Conservation (phyloP, 2,113 vertebrate genomes). For the Dendropsophus ebraccatus region DNA sequence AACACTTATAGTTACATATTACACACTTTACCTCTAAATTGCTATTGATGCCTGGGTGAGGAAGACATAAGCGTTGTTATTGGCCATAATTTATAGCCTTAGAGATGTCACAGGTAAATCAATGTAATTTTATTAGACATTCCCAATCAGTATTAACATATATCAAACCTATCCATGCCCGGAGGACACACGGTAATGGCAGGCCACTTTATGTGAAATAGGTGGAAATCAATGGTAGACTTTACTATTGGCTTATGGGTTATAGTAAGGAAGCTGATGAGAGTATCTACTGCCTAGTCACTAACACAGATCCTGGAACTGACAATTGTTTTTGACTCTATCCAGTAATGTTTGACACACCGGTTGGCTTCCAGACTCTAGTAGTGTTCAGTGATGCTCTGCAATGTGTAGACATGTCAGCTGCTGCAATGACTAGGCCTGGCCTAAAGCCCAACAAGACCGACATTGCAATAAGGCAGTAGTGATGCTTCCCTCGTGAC, state of each 20-base stretch:
- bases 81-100: constrained; percentile 29
- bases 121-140: constrained; percentile 43
- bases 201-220: constrained; percentile 20
- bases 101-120: constrained; percentile 48
- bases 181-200: constrained; percentile 32
- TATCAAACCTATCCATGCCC: constrained; percentile 43
- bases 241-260: constrained; percentile 8
- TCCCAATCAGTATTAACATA: constrained; percentile 40
- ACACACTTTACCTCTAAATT: constrained; percentile 11
- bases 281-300: not conserved
- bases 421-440: no score
- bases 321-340: not conserved
- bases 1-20: constrained; percentile 40
- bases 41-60: constrained; percentile 43
- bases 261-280: not conserved
- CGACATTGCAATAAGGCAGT: no score
- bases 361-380: no score
- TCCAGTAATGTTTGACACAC: no score
- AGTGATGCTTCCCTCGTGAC: no score
- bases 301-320: not conserved
- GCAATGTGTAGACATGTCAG: no score
- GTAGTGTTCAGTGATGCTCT: no score
- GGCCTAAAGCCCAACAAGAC: no score
- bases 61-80: constrained; percentile 37
- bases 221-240: constrained; percentile 13